Evolutionary conservation across 2,797 vertebrate species (phyloP).

Genomic region (Sebastes taczanowskii): DNA sequence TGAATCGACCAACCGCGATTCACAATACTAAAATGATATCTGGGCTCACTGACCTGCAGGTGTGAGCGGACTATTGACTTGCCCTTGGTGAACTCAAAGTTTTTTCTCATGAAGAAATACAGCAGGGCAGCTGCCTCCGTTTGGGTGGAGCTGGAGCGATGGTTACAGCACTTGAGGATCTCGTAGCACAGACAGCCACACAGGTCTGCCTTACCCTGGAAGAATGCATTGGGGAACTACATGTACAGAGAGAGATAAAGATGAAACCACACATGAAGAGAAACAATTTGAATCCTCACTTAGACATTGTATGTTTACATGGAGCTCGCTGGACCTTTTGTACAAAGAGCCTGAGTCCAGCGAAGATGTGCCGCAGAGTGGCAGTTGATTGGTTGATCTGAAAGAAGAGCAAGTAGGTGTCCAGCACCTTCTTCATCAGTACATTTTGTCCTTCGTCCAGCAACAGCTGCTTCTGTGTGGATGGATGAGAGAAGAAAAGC

Average conservation of each 20-base stretch:
- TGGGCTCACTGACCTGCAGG: conserved; percentile 87
- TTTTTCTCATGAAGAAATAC: conserved; percentile 99
- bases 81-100: conserved; percentile 98
- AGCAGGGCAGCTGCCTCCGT: conserved; percentile 94
- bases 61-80: conserved; percentile 97
- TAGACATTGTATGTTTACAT: not conserved
- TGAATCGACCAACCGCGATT: not conserved
- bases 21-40: not conserved
- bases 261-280: not conserved
- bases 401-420: conserved; percentile 96
- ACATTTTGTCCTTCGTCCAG: conserved; percentile 94
- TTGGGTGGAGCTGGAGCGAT: conserved; percentile 94
- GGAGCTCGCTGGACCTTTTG: conserved; percentile 85
- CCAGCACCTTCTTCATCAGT: conserved; percentile 97
- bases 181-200: conserved; percentile 96
- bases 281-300: not conserved
- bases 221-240: conserved; percentile 95
- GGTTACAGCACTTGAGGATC: conserved; percentile 98
- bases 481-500: not conserved
- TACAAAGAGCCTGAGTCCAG: conserved; percentile 93
- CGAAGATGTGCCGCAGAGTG: conserved; percentile 92
- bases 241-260: not conserved
- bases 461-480: conserved; percentile 89
- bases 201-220: conserved; percentile 96
- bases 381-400: conserved; percentile 96